phyloP scores from a whole-genome alignment of 1,140 invertebrate genomes.

The Lysiphlebus fabarum region DNA sequence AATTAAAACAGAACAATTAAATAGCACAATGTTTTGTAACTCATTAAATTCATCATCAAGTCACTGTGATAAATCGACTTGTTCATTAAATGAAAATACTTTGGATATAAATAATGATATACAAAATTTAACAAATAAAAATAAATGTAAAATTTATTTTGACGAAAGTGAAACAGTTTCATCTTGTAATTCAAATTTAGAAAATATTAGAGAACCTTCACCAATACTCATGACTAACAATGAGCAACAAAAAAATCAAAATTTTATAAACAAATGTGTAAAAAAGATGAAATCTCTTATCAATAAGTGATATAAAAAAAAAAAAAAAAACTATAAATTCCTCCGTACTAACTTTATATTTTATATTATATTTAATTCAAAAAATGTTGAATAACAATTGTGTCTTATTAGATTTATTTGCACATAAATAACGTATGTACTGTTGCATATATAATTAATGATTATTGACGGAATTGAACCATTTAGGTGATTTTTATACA shows the following conservation, averaged over 20 bases:
- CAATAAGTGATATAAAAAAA: conserved; percentile 54
- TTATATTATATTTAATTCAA: not conserved
- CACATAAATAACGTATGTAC: too few species aligned
- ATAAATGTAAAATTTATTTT: conserved; percentile 48
- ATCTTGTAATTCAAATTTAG: conserved; percentile 32
- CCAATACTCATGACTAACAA: conserved; percentile 41
- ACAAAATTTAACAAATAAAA: conserved; percentile 40
- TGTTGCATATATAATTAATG: too few species aligned
- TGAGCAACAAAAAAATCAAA: conserved; percentile 62
- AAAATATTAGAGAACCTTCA: conserved; percentile 42
- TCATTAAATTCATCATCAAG: conserved; percentile 10
- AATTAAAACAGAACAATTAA: conserved; percentile 8
- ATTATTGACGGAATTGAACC: too few species aligned
- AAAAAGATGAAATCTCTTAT: conserved; percentile 73
- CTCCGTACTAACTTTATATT: not conserved
- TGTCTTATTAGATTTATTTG: too few species aligned
- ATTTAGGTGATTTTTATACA: too few species aligned
- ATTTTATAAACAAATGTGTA: conserved; percentile 75
- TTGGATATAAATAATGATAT: conserved; percentile 29
- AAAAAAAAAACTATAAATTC: not conserved
- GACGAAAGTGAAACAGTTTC: conserved; percentile 37
- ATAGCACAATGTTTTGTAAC: conserved; percentile 7
- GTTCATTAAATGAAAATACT: conserved; percentile 34
- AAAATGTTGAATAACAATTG: too few species aligned
- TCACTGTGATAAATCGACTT: conserved; percentile 22